Evolutionary conservation across 1,140 invertebrate species (phyloP), one percentile per base, ranked within the genome.

Genomic region (Drosophila triauraria): DNA sequence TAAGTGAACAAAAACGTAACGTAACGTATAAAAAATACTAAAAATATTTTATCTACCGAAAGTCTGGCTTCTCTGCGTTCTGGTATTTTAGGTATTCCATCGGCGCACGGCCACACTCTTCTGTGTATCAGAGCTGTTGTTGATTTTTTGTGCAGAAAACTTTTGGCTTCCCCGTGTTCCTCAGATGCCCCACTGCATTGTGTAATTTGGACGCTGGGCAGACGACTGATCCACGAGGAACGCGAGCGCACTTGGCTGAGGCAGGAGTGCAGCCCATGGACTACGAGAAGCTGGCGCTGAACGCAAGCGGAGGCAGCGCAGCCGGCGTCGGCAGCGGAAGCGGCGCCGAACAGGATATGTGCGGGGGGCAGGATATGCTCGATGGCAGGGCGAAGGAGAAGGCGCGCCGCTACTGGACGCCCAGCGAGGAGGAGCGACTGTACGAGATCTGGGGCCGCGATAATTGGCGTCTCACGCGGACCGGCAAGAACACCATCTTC

Each of bases 391-490:
- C 65, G 10, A 92, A 91, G 43, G 80, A 83, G 25, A 92, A 92
- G 72, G 58, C 84, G 17, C 87, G 91, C 3, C 84, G 91, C 20
- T 92, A 92, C 69, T 92, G 91, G 91, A 84, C 84, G 60, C 76
- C 91, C 50, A 83, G 80, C 58, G 91, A 92, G 68, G 91, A 92
- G 68, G 84, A 92, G 57, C 82, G 75, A 8, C 78, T 92, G 32
- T 92, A 88, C 58, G 87, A 92, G 59, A 92, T 92, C 8, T 92
- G 91, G 91, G 91, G 91, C 9, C 71, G 91, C 9, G 91, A 92
- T 46, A 92, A 92, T 25, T 92, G 91, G 91, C 84, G 82, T 8
- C 64, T 92, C 2, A 92, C 91, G 6, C 74, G 80, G 12, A 88
- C 87, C 38, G 91, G 91, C 35, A 92, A 92, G 47, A 92, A 92